A percentile compares a stretch with the other conserved stretches of the same genome.
Evolutionary conservation across 1,140 invertebrate species (phyloP).

Genomic region (Carposina sasakii): DNA sequence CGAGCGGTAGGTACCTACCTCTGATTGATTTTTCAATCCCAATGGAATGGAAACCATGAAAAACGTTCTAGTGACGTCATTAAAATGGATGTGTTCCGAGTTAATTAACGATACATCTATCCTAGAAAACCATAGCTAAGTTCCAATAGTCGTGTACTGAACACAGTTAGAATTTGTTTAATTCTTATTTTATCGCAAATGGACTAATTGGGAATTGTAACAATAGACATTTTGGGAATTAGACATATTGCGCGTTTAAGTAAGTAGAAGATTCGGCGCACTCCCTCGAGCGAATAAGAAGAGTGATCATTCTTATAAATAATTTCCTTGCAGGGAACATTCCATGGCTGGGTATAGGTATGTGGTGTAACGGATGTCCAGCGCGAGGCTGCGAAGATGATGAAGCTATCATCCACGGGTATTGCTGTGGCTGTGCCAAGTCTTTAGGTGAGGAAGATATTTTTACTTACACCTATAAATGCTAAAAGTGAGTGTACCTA

Average conservation of each 20-base stretch:
- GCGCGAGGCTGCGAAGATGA: conserved; percentile 73
- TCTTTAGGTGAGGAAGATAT: conserved; percentile 68
- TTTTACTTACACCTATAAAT: background rate
- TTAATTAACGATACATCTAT: too few species aligned
- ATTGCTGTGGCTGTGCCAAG: conserved; percentile 76
- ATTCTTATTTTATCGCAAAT: background rate
- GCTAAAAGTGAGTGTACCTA: too few species aligned
- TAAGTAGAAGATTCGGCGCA: background rate
- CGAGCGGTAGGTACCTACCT: background rate
- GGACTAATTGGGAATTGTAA: background rate
- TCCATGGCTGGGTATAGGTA: conserved; percentile 65
- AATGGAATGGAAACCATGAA: too few species aligned
- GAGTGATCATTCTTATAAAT: background rate
- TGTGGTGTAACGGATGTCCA: conserved; percentile 73
- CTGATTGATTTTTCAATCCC: too few species aligned
- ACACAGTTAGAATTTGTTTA: background rate
- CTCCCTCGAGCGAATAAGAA: background rate
- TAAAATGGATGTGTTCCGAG: too few species aligned
- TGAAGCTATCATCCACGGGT: conserved; percentile 75
- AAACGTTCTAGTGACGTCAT: too few species aligned
- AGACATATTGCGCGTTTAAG: background rate
- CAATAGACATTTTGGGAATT: background rate
- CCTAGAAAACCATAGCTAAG: too few species aligned
- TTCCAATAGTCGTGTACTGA: background rate
- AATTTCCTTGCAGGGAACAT: conserved; percentile 47